Conservation (phyloP, 2,888 invertebrate species). For the Drosophila lacicola region DNA sequence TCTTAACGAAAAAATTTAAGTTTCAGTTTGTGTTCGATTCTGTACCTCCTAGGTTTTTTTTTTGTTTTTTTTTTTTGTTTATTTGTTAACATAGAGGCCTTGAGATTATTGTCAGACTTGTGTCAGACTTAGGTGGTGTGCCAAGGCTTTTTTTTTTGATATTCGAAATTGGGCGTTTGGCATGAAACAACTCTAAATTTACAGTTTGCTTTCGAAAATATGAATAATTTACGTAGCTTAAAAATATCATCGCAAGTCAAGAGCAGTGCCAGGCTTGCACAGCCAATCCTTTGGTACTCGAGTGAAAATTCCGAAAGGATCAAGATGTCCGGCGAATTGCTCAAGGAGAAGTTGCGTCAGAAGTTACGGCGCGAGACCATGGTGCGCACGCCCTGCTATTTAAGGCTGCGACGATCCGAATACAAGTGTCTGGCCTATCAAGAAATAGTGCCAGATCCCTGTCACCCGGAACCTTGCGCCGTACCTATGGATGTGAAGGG, state of each 20-base stretch:
- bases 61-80: too few species aligned
- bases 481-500: conserved; percentile 23
- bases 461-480: conserved; percentile 3
- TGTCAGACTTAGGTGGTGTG: too few species aligned
- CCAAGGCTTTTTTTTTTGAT: neutral
- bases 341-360: neutral
- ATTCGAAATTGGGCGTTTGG: neutral
- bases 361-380: neutral
- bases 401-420: conserved; percentile 20
- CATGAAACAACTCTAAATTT: conserved; percentile 12
- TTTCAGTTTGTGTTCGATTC: too few species aligned
- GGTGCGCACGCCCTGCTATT: conserved; percentile 18
- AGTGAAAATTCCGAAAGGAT: neutral
- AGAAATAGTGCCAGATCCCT: conserved; percentile 5
- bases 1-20: too few species aligned
- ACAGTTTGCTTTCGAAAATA: neutral
- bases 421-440: conserved; percentile 18
- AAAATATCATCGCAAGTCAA: neutral
- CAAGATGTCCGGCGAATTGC: neutral
- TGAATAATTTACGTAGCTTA: neutral
- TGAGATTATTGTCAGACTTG: neutral
- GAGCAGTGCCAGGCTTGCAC: neutral
- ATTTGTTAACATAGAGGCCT: neutral
- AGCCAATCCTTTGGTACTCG: neutral
- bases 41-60: too few species aligned